A percentile compares a stretch with the other conserved stretches of the same genome.
Evolutionary conservation across 2,113 vertebrate genomes (phyloP).

Genomic region (Peromyscus leucopus): DNA sequence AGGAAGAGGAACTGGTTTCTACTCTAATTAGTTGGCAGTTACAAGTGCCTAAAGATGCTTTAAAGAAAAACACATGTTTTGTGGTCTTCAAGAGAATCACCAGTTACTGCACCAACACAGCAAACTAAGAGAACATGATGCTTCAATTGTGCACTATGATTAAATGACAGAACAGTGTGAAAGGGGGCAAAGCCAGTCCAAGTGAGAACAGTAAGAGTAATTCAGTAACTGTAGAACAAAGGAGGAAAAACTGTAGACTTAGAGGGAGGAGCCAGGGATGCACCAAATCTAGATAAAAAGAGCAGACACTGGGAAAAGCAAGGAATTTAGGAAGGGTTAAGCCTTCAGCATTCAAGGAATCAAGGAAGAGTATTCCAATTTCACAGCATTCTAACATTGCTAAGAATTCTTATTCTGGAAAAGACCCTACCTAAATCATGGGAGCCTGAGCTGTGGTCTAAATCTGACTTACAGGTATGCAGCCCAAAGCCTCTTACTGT

Average conservation of each 20-base stretch:
- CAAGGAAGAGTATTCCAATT: neutral
- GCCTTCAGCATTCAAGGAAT: neutral
- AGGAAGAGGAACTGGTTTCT: neutral
- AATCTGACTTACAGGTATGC: neutral
- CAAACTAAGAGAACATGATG: neutral
- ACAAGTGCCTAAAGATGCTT: neutral
- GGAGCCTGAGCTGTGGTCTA: neutral
- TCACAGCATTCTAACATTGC: neutral
- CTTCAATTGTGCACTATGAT: neutral
- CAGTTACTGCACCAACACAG: neutral
- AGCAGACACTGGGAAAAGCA: conserved; percentile 21
- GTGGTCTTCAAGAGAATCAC: neutral
- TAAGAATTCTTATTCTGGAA: neutral
- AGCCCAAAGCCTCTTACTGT: neutral
- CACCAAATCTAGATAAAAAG: neutral
- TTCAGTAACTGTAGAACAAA: neutral
- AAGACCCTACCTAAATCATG: neutral
- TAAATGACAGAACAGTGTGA: neutral
- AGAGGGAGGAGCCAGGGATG: neutral
- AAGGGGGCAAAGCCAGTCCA: neutral
- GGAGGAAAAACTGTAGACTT: neutral
- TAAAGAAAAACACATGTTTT: conserved; percentile 12
- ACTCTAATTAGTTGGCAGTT: neutral
- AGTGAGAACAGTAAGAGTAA: neutral
- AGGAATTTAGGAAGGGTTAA: neutral